Evolutionary conservation across 2,113 vertebrate genomes (phyloP).

Genomic region (Chrysochloris asiatica): DNA sequence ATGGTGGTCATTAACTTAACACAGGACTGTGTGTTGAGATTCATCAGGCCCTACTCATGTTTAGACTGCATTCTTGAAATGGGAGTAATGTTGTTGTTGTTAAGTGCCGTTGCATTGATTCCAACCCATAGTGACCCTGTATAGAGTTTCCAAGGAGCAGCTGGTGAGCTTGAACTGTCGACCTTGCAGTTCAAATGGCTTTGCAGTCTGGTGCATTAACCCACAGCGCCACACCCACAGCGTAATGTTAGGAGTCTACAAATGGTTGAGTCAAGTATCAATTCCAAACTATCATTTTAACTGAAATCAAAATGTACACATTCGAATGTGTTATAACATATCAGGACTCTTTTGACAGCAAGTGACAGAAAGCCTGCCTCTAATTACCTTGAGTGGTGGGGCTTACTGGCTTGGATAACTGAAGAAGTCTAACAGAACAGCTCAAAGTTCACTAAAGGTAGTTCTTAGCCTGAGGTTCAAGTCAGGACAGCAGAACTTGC

Average conservation of each 20-base stretch:
- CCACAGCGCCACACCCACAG: no score
- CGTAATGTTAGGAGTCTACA: neutral
- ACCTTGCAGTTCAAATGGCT: no score
- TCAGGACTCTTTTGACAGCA: neutral
- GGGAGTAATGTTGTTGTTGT: no score
- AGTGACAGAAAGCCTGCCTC: neutral
- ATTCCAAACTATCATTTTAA: constrained; percentile 5
- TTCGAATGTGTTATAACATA: neutral
- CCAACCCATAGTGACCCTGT: no score
- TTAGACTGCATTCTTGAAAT: neutral
- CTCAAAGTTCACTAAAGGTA: neutral
- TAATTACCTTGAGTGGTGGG: neutral
- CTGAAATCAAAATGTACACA: neutral
- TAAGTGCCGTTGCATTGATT: no score
- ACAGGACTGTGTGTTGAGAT: neutral
- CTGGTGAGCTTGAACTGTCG: no score
- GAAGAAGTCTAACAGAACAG: neutral
- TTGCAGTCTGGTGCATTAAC: no score
- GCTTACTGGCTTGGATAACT: neutral
- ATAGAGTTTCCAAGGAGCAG: no score
- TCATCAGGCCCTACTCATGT: neutral
- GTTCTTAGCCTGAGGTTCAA: neutral
- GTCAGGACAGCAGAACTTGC: neutral
- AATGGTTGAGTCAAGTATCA: neutral
- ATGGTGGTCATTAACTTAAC: neutral